These are phyloP conservation scores for Lutraria lutraria DNA, from an alignment of 2,888 invertebrate genomes.

Conservation along the genomic window DNA sequence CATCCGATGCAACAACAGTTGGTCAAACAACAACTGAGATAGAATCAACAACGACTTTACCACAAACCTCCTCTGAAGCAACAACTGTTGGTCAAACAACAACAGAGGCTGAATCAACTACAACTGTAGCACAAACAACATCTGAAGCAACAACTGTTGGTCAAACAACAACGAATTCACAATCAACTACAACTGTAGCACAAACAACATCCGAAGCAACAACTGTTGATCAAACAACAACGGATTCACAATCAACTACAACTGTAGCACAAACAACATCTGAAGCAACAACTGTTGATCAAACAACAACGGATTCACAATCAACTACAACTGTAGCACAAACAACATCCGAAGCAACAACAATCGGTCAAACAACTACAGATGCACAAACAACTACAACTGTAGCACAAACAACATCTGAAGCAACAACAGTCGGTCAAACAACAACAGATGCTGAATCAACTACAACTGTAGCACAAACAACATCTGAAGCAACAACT, in stretches of 20 bases:
- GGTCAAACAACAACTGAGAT: not conserved
- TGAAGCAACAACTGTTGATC: not conserved
- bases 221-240: constrained; percentile 23
- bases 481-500: constrained; percentile 23
- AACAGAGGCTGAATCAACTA: not conserved
- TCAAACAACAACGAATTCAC: not conserved
- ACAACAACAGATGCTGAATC: not conserved
- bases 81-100: constrained; percentile 8
- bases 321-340: not conserved
- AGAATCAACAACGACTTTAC: not conserved
- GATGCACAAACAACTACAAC: not conserved
- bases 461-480: not conserved
- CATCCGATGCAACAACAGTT: constrained; percentile 14
- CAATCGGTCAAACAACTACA: not conserved
- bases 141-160: not conserved
- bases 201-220: not conserved
- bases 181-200: not conserved
- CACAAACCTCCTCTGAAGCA: not conserved
- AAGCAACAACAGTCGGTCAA: not conserved
- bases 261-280: not conserved
- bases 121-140: not conserved
- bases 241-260: not conserved
- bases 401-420: not conserved
- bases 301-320: not conserved
- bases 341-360: not conserved